A percentile compares a stretch with the other conserved stretches of the same genome.
phyloP scores from a whole-genome alignment of 2,113 vertebrate genomes.

The Ptyas mucosa region DNA sequence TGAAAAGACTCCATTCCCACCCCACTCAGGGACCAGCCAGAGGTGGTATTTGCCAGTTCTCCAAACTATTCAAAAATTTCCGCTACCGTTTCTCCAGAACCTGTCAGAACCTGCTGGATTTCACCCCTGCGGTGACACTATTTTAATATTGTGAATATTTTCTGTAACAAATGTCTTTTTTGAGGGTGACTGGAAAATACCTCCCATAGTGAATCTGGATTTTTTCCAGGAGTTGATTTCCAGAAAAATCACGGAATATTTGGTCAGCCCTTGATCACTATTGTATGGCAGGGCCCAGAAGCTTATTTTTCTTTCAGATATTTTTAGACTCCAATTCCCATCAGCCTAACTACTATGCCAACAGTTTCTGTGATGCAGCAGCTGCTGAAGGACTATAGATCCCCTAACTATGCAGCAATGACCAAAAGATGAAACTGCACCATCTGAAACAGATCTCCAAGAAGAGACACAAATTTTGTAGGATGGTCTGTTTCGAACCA shows the following conservation, averaged over 20 bases:
- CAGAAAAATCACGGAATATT: neutral
- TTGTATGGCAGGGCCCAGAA: neutral
- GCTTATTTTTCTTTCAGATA: neutral
- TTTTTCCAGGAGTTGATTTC: neutral
- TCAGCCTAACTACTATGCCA: neutral
- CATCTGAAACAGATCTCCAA: neutral
- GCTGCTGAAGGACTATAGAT: neutral
- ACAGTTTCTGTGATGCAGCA: neutral
- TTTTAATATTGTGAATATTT: neutral
- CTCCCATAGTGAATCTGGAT: neutral
- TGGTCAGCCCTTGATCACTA: neutral
- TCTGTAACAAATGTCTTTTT: neutral
- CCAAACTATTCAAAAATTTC: no score
- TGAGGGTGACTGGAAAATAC: neutral
- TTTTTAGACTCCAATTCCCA: neutral
- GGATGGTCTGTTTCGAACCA: neutral
- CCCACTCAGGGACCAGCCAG: no score
- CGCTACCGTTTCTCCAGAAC: no score
- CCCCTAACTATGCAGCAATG: neutral
- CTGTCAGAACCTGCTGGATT: no score
- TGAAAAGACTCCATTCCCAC: no score
- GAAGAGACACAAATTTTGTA: neutral
- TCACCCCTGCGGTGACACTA: neutral
- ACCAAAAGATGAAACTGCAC: neutral
- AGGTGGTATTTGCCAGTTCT: no score